A percentile compares a stretch with the other conserved stretches of the same genome.
Conservation (phyloP, 2,113 vertebrate genomes). For the Apistogramma diplotaenia region DNA sequence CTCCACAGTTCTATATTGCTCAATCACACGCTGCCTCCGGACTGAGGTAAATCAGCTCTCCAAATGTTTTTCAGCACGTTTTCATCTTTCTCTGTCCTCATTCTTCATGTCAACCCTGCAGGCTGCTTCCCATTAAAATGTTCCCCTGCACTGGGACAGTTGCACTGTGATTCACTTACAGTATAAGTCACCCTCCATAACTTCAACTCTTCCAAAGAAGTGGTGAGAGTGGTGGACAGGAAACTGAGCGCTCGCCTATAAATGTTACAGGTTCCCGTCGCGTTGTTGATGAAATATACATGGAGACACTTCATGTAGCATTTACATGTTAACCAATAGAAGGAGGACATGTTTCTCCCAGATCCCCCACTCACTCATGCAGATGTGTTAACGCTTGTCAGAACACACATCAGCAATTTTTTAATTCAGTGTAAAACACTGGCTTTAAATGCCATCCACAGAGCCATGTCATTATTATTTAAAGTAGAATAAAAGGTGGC, state of each 20-base stretch:
- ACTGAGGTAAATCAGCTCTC: not conserved
- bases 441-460: not conserved
- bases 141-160: not conserved
- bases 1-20: not conserved
- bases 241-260: conserved; percentile 30
- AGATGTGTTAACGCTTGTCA: not conserved
- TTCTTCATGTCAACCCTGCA: conserved; percentile 3
- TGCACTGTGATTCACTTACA: conserved; percentile 35
- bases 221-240: conserved; percentile 12
- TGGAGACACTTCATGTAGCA: conserved; percentile 24
- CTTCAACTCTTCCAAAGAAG: conserved; percentile 19
- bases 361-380: not conserved
- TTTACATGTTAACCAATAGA: conserved; percentile 2
- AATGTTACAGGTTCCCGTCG: conserved; percentile 53
- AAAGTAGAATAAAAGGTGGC: not conserved
- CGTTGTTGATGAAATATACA: conserved; percentile 61
- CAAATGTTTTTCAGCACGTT: conserved; percentile 3
- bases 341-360: not conserved
- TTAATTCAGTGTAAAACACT: not conserved
- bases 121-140: conserved; percentile 16
- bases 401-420: not conserved
- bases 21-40: not conserved
- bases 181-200: conserved; percentile 36
- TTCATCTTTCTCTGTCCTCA: not conserved
- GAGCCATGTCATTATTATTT: not conserved